Conservation (phyloP, 1,140 invertebrate species). For the Drosophila subobscura region DNA sequence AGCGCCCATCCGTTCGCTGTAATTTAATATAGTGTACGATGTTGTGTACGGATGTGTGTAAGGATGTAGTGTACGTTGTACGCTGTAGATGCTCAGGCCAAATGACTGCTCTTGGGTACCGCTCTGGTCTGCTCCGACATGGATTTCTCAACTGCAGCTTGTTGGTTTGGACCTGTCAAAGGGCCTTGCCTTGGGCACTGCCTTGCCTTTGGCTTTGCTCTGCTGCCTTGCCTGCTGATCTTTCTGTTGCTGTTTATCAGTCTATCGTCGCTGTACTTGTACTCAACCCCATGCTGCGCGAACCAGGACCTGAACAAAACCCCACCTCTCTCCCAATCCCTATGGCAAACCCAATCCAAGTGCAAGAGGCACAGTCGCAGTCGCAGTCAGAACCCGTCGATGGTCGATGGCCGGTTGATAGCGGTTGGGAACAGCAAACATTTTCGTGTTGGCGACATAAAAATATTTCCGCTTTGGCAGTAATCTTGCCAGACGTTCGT, state of each 20-base stretch:
- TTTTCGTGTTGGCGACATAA: conserved; percentile 70
- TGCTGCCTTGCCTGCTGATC: conserved; percentile 42
- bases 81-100: conserved; percentile 76
- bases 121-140: neutral
- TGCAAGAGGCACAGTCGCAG: neutral
- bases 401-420: conserved; percentile 63
- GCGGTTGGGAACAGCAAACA: conserved; percentile 52
- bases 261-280: conserved; percentile 70
- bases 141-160: too few relatives aligned
- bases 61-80: conserved; percentile 58
- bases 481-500: conserved; percentile 44
- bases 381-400: conserved; percentile 27
- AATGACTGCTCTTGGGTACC: conserved; percentile 57
- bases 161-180: conserved; percentile 40
- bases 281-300: conserved; percentile 72
- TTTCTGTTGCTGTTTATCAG: conserved; percentile 68
- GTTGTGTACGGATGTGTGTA: too few relatives aligned
- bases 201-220: conserved; percentile 25
- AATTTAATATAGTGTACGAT: conserved; percentile 75
- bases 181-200: conserved; percentile 35
- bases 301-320: conserved; percentile 29
- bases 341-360: neutral
- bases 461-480: conserved; percentile 72
- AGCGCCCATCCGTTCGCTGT: conserved; percentile 48
- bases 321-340: neutral